Conservation (phyloP, 1,140 invertebrate genomes). For the Drosophila kurseongensis region DNA sequence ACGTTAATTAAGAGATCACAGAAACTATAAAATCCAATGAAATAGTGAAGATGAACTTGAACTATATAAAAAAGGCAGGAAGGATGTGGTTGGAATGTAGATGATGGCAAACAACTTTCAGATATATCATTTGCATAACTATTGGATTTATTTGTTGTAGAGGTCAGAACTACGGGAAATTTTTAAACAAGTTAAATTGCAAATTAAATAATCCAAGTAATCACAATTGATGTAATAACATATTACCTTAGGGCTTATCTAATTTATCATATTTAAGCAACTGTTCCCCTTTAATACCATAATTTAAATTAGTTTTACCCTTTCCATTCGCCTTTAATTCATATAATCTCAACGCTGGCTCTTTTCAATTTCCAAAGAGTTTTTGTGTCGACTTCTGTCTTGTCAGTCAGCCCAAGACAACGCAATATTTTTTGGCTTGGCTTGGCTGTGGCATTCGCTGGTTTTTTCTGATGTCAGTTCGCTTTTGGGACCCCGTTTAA, state of each 20-base stretch:
- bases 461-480: slow-evolving; percentile 18
- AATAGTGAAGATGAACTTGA: slow-evolving; percentile 22
- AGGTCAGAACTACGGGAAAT: no score
- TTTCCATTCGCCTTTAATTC: slow-evolving; percentile 8
- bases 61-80: slow-evolving; percentile 9
- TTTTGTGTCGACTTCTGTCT: slow-evolving; percentile 30
- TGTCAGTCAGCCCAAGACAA: slow-evolving; percentile 61
- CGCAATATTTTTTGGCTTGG: slow-evolving; percentile 54
- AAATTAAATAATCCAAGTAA: no score
- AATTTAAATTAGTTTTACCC: slow-evolving; percentile 10
- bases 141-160: background rate
- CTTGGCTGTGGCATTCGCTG: slow-evolving; percentile 29
- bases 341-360: slow-evolving; percentile 21
- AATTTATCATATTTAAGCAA: background rate
- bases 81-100: slow-evolving; percentile 19
- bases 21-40: slow-evolving; percentile 1
- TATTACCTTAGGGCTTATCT: background rate
- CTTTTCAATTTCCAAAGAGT: slow-evolving; percentile 32
- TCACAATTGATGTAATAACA: background rate
- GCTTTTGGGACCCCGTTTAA: slow-evolving; percentile 47
- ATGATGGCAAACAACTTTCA: background rate
- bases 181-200: no score
- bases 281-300: background rate
- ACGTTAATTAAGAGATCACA: slow-evolving; percentile 48
- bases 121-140: background rate